phyloP scores from a whole-genome alignment of 1,140 invertebrate species.

The Wiebesia pumilae region DNA sequence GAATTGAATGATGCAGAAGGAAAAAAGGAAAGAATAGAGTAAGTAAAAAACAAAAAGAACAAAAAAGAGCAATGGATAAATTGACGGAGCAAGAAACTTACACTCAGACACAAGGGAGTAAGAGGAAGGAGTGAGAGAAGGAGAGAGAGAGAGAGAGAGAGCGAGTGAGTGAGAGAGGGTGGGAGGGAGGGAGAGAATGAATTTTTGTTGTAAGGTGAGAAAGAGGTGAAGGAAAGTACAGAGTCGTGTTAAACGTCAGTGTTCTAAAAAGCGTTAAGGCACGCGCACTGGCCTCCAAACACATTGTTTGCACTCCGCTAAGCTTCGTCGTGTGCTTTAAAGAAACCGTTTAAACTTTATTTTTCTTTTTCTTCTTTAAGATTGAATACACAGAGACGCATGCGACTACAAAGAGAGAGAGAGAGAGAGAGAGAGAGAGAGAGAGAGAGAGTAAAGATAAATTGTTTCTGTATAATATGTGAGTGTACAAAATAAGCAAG shows the following conservation, averaged over 20 bases:
- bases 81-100: slow-evolving; percentile 62
- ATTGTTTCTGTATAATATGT: background rate
- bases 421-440: slow-evolving; percentile 1
- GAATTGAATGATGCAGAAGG: slow-evolving; percentile 41
- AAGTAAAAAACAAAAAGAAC: slow-evolving; percentile 43
- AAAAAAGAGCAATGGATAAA: slow-evolving; percentile 58
- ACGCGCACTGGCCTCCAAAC: slow-evolving; percentile 87
- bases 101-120: slow-evolving; percentile 51
- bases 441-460: background rate
- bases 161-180: no score
- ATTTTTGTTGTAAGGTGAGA: slow-evolving; percentile 23
- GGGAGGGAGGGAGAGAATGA: slow-evolving; percentile 11
- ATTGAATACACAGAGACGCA: slow-evolving; percentile 55
- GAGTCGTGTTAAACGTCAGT: slow-evolving; percentile 57
- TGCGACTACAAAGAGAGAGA: slow-evolving; percentile 12
- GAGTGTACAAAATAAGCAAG: background rate
- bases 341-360: slow-evolving; percentile 46
- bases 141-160: slow-evolving; percentile 1
- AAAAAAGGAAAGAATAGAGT: slow-evolving; percentile 37
- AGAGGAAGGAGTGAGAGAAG: slow-evolving; percentile 50
- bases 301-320: slow-evolving; percentile 89
- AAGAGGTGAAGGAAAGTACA: slow-evolving; percentile 56
- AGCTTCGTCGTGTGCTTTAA: slow-evolving; percentile 63
- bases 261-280: slow-evolving; percentile 67
- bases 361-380: slow-evolving; percentile 46